Percentiles rank a stretch among this genome's conserved stretches.
These are phyloP conservation scores for Scaptomyza graminum DNA, from an alignment of 1,140 invertebrate genomes.

Conservation along the genomic window DNA sequence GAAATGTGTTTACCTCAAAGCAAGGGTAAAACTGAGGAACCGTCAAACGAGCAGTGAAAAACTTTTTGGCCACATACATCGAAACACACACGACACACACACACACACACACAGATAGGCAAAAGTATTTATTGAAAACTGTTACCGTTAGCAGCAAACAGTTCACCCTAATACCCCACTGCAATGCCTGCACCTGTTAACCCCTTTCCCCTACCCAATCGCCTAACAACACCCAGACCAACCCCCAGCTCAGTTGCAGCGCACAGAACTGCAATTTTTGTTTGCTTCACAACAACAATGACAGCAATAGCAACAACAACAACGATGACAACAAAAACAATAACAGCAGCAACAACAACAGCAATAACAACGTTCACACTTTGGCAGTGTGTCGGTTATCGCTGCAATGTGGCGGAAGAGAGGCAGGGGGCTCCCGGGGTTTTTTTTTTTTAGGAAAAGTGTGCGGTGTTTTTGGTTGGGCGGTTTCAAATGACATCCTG, in stretches of 20 bases:
- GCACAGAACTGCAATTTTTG: constrained; percentile 60
- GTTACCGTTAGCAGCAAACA: constrained; percentile 77
- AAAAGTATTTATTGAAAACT: constrained; percentile 81
- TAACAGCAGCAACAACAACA: constrained; percentile 23
- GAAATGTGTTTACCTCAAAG: constrained; percentile 50
- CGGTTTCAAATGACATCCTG: constrained; percentile 72
- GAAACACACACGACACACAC: constrained; percentile 32
- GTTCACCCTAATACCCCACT: constrained; percentile 17
- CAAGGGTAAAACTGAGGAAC: constrained; percentile 47
- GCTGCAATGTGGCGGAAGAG: constrained; percentile 38
- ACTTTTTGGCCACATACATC: constrained; percentile 51
- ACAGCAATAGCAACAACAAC: constrained; percentile 21
- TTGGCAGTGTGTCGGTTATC: constrained; percentile 59
- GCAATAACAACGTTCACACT: constrained; percentile 52
- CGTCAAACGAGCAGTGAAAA: constrained; percentile 72
- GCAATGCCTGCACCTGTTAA: constrained; percentile 23
- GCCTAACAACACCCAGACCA: not conserved
- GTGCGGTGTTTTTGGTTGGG: constrained; percentile 24
- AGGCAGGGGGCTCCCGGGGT: not conserved
- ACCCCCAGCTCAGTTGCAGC: constrained; percentile 3
- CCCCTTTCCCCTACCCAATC: not conserved
- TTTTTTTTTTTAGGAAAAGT: not conserved
- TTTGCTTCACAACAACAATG: constrained; percentile 41
- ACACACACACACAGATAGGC: constrained; percentile 39
- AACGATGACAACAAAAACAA: not conserved